phyloP scores from a whole-genome alignment of 30 jellyfish, hydroid and myxozoan species.

The Hydractinia echinata region DNA sequence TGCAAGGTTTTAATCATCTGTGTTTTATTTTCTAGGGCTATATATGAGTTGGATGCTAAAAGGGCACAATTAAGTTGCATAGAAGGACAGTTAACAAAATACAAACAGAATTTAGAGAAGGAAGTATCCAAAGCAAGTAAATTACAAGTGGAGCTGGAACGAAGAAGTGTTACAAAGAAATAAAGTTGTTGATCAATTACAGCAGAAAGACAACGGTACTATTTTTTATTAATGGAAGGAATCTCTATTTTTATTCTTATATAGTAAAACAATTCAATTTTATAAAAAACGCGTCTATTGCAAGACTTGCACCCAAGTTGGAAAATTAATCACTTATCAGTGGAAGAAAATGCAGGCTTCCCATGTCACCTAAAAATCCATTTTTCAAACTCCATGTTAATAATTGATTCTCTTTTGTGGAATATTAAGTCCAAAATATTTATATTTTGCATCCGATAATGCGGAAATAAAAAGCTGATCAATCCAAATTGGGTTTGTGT shows the following conservation, averaged over 20 bases:
- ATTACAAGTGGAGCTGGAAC: constrained; percentile 1
- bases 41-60: constrained; percentile 72
- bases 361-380: too few species aligned
- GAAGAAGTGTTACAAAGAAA: constrained; percentile 1
- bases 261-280: neutral
- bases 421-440: too few species aligned
- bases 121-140: neutral
- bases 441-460: too few species aligned
- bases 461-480: too few species aligned
- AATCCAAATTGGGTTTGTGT: too few species aligned
- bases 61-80: constrained; percentile 57
- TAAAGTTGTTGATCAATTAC: constrained; percentile 10
- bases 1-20: neutral
- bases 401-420: too few species aligned
- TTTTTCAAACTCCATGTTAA: too few species aligned
- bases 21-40: constrained; percentile 15
- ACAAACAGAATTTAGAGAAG: constrained; percentile 9
- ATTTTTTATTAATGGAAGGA: too few species aligned
- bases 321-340: too few species aligned
- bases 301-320: too few species aligned
- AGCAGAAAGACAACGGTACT: constrained; percentile 37
- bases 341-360: too few species aligned
- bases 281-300: neutral
- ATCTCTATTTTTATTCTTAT: neutral
- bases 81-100: constrained; percentile 51